Evolutionary conservation across 1,140 invertebrate species (phyloP).

Genomic region (Philotrypesis tridentata): DNA sequence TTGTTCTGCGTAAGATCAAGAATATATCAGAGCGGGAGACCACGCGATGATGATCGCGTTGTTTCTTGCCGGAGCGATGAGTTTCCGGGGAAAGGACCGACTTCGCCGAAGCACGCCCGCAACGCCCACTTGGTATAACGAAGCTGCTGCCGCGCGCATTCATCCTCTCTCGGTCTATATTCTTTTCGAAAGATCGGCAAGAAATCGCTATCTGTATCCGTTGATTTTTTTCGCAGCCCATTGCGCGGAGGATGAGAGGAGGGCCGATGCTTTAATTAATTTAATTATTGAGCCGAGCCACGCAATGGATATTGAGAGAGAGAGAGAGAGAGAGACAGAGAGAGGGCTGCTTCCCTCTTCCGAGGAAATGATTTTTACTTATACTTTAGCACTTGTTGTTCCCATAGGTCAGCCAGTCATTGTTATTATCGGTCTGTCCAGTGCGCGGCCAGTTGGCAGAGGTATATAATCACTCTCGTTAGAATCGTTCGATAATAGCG

Average conservation of each 20-base stretch:
- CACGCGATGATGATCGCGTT: background rate
- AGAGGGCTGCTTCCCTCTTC: too few relatives aligned
- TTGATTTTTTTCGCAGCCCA: background rate
- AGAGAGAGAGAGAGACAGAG: too few relatives aligned
- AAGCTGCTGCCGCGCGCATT: background rate
- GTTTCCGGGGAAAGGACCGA: constrained; percentile 1
- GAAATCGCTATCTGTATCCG: background rate
- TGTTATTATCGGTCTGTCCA: too few relatives aligned
- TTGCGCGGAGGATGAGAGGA: background rate
- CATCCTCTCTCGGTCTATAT: background rate
- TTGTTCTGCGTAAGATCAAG: background rate
- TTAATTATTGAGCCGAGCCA: constrained; percentile 20
- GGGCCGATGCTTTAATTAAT: constrained; percentile 19
- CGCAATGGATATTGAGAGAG: constrained; percentile 35
- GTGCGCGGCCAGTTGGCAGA: too few relatives aligned
- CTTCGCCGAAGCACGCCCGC: background rate
- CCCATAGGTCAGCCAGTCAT: too few relatives aligned
- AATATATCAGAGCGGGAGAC: constrained; percentile 32
- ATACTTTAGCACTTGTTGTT: too few relatives aligned
- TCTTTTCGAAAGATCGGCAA: background rate
- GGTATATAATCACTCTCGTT: too few relatives aligned
- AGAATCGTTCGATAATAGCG: background rate
- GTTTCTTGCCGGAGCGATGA: background rate
- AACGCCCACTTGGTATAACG: constrained; percentile 1
- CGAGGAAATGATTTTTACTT: background rate